Base-by-base conservation (phyloP, 2,113 vertebrate species). In the Phrynosoma blainvillii region DNA sequence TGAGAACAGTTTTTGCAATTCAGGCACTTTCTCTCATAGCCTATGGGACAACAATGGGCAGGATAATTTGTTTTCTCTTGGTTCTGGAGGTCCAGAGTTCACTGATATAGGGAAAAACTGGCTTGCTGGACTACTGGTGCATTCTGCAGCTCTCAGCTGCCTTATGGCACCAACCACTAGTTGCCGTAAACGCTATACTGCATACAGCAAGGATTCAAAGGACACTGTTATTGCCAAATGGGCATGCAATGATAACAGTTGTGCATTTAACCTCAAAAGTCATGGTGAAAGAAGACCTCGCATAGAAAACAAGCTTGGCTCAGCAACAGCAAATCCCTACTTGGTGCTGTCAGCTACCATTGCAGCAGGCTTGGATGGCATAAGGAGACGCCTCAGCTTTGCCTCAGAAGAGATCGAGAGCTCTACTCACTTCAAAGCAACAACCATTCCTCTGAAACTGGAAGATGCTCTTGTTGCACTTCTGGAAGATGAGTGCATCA, bases 301-400 rank as follows among this genome's bases (percentile, higher is more conserved):
- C 62, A 97, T 99, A 59, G 98, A 99, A 93, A 99, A 99, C 92
- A 98, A 97, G 91, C 94, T 99, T 56, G 98, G 98, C 90, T 98
- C 98, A 2, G 98, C 98, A 2, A 96, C 98, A 87, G 98, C 98
- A 77, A 99, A 99, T 90, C 98, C 98, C 0, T 99, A 99, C 88
- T 88, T 99, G 16, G 98, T 98, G 21, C 94, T 99, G 85, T 98
- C 98, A 1, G 98, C 98, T 5, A 99, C 98, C 0, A 94, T 98
- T 79, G 98, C 98, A 25, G 98, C 98, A 0, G 98, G 99, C 11
- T 93, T 99, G 93, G 98, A 99, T 52, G 98, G 98, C 42, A 93
- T 99, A 89, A 97, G 93, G 47, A 95, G 95, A 32, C 94, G 95
- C 32, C 95, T 98, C 65, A 95, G 84, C 8, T 84, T 95, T 0